These are phyloP conservation scores for Mesocricetus auratus DNA, from an alignment of 2,113 vertebrate species.

Conservation along the genomic window DNA sequence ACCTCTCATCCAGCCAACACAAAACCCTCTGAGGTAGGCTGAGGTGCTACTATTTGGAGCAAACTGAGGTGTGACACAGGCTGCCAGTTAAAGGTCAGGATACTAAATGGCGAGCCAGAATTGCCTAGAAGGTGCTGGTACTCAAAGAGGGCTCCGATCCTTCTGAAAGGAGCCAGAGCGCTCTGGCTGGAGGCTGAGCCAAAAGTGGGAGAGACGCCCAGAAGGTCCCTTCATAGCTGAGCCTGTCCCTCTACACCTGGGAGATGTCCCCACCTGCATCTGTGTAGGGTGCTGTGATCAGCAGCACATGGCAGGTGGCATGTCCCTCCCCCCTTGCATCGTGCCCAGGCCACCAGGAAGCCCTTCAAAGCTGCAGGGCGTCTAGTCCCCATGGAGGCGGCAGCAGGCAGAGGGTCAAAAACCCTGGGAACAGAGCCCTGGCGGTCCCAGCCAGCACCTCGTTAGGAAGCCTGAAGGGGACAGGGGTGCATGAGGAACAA, in stretches of 20 bases:
- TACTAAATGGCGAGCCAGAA: not conserved
- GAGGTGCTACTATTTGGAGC: not conserved
- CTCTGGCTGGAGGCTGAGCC: not conserved
- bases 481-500: slow-evolving; percentile 60
- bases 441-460: slow-evolving; percentile 72
- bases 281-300: not conserved
- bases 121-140: not conserved
- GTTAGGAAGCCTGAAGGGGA: slow-evolving; percentile 39
- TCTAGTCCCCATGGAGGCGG: slow-evolving; percentile 47
- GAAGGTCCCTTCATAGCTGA: not conserved
- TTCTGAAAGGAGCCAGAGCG: no score
- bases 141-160: not conserved
- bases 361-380: not conserved
- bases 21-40: not conserved
- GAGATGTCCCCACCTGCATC: not conserved
- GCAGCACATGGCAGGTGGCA: not conserved
- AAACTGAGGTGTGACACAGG: not conserved
- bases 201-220: not conserved
- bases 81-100: not conserved
- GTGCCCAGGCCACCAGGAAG: not conserved
- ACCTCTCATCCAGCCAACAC: no score
- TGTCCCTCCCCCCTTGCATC: no score
- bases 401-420: slow-evolving; percentile 45
- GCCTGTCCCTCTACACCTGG: not conserved
- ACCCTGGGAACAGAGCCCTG: slow-evolving; percentile 75